phyloP scores from a whole-genome alignment of 2,888 invertebrate genomes.

The Glaucopsyche alexis region DNA sequence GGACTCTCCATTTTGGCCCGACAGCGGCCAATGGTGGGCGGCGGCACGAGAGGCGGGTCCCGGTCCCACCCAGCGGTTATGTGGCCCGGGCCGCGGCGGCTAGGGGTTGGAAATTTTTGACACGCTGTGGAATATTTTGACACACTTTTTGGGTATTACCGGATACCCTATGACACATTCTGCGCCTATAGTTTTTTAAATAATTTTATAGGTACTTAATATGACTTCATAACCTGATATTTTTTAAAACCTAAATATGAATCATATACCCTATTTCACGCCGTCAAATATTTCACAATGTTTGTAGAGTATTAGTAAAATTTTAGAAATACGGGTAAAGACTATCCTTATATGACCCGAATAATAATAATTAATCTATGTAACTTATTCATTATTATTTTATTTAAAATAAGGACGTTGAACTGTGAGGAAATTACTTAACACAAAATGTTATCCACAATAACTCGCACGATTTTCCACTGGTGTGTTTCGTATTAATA shows the following conservation, averaged over 20 bases:
- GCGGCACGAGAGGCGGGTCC: slow-evolving; percentile 54
- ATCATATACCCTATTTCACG: no score
- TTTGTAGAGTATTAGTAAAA: no score
- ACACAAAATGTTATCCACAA: not conserved
- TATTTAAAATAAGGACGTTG: not conserved
- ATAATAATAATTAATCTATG: not conserved
- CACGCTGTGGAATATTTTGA: slow-evolving; percentile 9
- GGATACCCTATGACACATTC: not conserved
- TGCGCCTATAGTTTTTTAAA: not conserved
- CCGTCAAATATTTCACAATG: no score
- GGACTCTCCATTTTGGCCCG: slow-evolving; percentile 51
- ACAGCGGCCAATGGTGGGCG: slow-evolving; percentile 57
- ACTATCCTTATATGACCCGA: not conserved
- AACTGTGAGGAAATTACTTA: slow-evolving; percentile 10
- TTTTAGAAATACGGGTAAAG: no score
- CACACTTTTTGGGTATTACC: not conserved
- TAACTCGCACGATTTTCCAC: not conserved
- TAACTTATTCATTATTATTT: not conserved
- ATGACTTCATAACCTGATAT: no score
- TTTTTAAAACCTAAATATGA: no score
- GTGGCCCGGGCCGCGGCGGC: slow-evolving; percentile 48
- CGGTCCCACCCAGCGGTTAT: slow-evolving; percentile 57
- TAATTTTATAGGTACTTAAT: not conserved
- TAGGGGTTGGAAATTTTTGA: slow-evolving; percentile 51
- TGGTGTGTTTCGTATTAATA: not conserved